These are phyloP conservation scores for Conistra vaccinii DNA, from an alignment of 2,888 invertebrate genomes.

Conservation along the genomic window DNA sequence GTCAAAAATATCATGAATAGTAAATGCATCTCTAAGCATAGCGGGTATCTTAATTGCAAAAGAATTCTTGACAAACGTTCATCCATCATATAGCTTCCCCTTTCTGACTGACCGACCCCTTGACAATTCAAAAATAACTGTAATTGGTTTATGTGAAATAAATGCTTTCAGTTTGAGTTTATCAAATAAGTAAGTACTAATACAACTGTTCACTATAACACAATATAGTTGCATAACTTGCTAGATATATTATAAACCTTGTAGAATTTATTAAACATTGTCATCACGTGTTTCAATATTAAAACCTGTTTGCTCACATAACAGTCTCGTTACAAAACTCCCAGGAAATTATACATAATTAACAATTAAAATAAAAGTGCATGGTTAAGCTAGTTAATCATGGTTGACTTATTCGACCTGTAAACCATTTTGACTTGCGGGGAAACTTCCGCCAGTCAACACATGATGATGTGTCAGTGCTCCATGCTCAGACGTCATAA, in stretches of 20 bases:
- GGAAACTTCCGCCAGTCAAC: not conserved
- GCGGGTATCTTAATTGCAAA: not conserved
- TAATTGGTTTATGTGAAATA: no score
- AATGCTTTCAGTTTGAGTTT: no score
- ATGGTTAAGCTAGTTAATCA: not conserved
- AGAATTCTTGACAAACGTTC: not conserved
- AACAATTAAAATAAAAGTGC: conserved; percentile 1
- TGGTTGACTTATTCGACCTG: conserved; percentile 31
- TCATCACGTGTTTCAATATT: not conserved
- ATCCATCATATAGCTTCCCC: no score
- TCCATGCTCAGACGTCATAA: not conserved
- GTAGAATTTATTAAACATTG: not conserved
- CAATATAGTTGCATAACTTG: not conserved
- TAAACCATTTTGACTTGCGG: not conserved
- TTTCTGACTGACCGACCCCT: no score
- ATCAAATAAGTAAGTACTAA: not conserved
- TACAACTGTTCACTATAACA: not conserved
- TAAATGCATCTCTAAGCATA: not conserved
- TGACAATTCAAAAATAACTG: no score
- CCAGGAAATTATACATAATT: conserved; percentile 4
- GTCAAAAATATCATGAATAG: not conserved
- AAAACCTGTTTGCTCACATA: not conserved
- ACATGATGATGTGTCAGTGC: not conserved
- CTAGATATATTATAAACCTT: not conserved
- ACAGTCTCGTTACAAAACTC: not conserved